These are phyloP conservation scores for Sarcophaga subvicina DNA, from an alignment of 2,888 invertebrate genomes.

Conservation along the genomic window DNA sequence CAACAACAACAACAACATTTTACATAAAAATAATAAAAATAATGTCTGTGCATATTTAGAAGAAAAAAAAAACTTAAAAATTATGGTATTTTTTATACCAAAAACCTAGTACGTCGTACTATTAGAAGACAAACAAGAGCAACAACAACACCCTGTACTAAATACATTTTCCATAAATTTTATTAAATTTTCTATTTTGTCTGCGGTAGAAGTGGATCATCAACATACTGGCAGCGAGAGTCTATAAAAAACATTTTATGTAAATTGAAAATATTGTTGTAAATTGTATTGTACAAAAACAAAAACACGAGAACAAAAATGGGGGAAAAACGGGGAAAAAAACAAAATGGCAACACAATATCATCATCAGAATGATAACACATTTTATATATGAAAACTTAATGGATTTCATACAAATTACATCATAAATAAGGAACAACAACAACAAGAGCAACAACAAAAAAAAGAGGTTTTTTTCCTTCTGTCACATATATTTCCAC, in stretches of 20 bases:
- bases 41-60: background rate
- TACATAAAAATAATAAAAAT: background rate
- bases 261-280: constrained; percentile 59
- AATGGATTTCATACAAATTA: background rate
- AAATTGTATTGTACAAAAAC: background rate
- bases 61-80: background rate
- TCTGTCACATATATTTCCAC: too few species aligned
- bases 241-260: constrained; percentile 49
- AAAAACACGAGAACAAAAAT: too few species aligned
- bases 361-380: background rate
- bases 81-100: background rate
- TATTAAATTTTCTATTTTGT: constrained; percentile 16
- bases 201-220: background rate
- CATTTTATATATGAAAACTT: background rate
- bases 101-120: background rate
- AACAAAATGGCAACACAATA: background rate
- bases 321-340: too few species aligned
- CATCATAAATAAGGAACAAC: too few species aligned
- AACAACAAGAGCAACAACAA: too few species aligned
- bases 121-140: background rate
- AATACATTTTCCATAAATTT: constrained; percentile 6
- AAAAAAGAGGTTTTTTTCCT: too few species aligned
- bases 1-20: background rate
- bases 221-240: background rate
- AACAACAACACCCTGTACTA: background rate